These are phyloP conservation scores for Rhabditoides inermis DNA, from an alignment of 2,888 invertebrate genomes.

Conservation along the genomic window DNA sequence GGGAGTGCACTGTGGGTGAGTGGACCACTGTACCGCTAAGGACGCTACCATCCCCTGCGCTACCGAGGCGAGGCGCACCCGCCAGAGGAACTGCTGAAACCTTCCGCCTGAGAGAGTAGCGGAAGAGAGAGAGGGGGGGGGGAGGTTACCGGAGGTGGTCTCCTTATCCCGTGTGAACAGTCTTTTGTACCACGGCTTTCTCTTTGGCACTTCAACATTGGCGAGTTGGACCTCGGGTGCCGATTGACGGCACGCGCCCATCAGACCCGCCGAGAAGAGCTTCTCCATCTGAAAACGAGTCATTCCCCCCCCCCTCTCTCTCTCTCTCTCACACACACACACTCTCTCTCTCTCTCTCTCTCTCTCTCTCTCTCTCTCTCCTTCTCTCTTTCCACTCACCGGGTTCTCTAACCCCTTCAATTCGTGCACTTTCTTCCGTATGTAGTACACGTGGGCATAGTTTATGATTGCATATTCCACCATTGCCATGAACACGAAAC, in stretches of 20 bases:
- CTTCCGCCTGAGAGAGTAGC: neutral
- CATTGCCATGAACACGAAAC: conserved; percentile 40
- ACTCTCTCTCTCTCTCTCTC: no score
- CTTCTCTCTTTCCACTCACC: conserved; percentile 13
- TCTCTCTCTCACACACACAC: no score
- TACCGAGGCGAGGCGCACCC: no score
- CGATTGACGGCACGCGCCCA: conserved; percentile 29
- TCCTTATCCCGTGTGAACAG: conserved; percentile 12
- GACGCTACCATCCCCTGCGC: no score
- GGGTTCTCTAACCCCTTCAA: conserved; percentile 35
- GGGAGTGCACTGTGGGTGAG: no score
- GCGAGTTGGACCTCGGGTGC: conserved; percentile 14
- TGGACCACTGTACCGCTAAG: no score
- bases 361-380: no score
- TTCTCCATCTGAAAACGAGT: conserved; percentile 28
- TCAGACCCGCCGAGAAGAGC: conserved; percentile 36
- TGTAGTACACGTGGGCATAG: conserved; percentile 41
- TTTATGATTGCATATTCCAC: conserved; percentile 45
- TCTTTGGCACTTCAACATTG: conserved; percentile 12
- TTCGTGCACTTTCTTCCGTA: conserved; percentile 37
- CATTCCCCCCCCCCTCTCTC: no score
- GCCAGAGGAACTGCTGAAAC: neutral
- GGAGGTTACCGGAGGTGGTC: conserved; percentile 17
- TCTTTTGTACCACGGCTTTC: conserved; percentile 15
- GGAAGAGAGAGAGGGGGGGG: no score